Conservation (phyloP, 2,888 invertebrate genomes). For the Teleiodes luculella region DNA sequence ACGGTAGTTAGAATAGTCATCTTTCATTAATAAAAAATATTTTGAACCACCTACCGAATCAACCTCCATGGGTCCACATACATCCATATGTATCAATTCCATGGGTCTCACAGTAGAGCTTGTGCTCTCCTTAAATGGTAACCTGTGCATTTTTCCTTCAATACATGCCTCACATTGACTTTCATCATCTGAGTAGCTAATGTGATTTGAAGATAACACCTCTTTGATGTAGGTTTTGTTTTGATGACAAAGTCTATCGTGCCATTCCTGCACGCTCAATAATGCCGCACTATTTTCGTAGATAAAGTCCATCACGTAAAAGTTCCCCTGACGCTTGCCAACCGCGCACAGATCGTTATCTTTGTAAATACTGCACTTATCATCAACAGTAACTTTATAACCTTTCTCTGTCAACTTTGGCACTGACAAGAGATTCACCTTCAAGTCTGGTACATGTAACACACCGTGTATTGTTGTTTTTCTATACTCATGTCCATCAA, state of each 20-base stretch:
- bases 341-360: background rate
- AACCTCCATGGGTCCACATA: conserved; percentile 11
- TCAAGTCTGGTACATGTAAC: background rate
- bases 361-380: background rate
- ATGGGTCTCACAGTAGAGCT: background rate
- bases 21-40: conserved; percentile 29
- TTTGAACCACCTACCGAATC: conserved; percentile 24
- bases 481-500: background rate
- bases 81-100: conserved; percentile 5
- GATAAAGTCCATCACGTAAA: background rate
- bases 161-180: background rate
- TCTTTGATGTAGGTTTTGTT: background rate
- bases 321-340: background rate
- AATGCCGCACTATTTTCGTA: background rate
- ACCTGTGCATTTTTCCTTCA: background rate
- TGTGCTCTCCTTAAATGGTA: background rate
- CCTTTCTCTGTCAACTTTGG: background rate
- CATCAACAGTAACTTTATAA: background rate
- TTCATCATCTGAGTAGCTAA: background rate
- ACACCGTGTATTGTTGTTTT: background rate
- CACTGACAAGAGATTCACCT: background rate
- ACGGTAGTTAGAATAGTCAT: conserved; percentile 29
- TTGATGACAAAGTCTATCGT: background rate
- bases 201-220: background rate
- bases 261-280: background rate